Evolutionary conservation across 1,140 invertebrate genomes (phyloP).

Genomic region (Drosophila burlai): DNA sequence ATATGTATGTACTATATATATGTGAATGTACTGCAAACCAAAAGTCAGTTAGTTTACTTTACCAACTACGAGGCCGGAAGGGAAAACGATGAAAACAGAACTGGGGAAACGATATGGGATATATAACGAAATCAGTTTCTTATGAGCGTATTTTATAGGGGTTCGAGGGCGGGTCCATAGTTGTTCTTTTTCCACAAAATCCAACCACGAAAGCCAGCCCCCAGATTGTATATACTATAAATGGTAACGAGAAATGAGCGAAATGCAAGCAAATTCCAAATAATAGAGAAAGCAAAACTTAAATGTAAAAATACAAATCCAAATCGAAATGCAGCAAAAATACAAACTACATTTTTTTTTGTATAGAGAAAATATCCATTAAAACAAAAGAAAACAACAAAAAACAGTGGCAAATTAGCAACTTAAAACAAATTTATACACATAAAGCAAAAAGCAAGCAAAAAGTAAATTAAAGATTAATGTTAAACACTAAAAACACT

Average conservation of each 20-base stretch:
- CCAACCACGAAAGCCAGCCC: conserved; percentile 19
- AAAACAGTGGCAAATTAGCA: conserved; percentile 61
- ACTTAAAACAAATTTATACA: conserved; percentile 56
- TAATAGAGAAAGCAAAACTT: conserved; percentile 56
- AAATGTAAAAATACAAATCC: conserved; percentile 47
- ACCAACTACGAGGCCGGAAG: conserved; percentile 33
- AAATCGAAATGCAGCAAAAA: conserved; percentile 50
- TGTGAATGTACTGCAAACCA: conserved; percentile 35
- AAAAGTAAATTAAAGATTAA: conserved; percentile 55
- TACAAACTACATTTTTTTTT: conserved; percentile 48
- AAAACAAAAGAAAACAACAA: conserved; percentile 34
- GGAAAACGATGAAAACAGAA: conserved; percentile 4
- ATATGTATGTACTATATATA: background rate
- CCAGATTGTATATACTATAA: conserved; percentile 48
- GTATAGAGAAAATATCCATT: conserved; percentile 55
- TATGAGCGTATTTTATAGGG: conserved; percentile 62
- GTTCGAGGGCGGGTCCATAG: conserved; percentile 20
- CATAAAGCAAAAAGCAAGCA: conserved; percentile 40
- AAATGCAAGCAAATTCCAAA: conserved; percentile 69
- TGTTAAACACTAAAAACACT: conserved; percentile 56
- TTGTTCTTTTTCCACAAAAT: conserved; percentile 28
- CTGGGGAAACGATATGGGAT: conserved; percentile 35
- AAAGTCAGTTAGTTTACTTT: conserved; percentile 73
- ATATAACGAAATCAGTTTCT: conserved; percentile 62
- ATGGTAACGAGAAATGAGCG: conserved; percentile 8